Base-by-base conservation (phyloP, 1,140 invertebrate species). In the Drosophila lacertosa region DNA sequence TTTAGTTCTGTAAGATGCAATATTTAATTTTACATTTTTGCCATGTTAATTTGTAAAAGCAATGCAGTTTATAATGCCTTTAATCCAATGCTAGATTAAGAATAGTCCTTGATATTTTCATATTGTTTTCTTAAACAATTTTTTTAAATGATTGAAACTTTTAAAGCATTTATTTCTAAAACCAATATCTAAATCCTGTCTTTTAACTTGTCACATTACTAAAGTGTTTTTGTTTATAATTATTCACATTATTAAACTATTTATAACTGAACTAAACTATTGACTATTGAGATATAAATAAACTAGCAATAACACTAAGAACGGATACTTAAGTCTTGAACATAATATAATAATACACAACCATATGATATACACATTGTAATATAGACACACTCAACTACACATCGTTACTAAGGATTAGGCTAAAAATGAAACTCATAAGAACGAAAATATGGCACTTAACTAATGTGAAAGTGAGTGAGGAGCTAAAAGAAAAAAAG, bases 241-340 rank as follows among this genome's bases (percentile, higher is more conserved):
- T 77, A 86, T 72, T 45, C 51, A 66, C 44, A 72, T 88, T 86
- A 86, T 88, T 89, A 67, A 78, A 82, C 71, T 82, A 88, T 89
- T 82, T 88, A 82, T 88, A 82, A 79, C 57, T 70, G 58, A 88
- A 54, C 74, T 82, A 82, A 88, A 89, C 82, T 88, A 88, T 88
- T 86, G 78, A 88, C 83, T 88, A 88, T 89, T 88, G 82, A 89
- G 74, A 82, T 88, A 88, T 89, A 74, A 72, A 74, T 80, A 77
- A 81, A 74, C 77, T 88, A 86, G 81, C 68, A 73, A 80, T 77
- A 63, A 73, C 57, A 58, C 20, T 64, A 86, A 84, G 77, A 67
- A 54, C 58, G 81, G 68, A 66, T 84, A 77, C 73, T 73, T 79
- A 82, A 62, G 78, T 82, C 59, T 77, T 74, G 71, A 74, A 63